These are phyloP conservation scores for Aplidium turbinatum DNA, from an alignment of 23 tunicate genomes.

Conservation along the genomic window DNA sequence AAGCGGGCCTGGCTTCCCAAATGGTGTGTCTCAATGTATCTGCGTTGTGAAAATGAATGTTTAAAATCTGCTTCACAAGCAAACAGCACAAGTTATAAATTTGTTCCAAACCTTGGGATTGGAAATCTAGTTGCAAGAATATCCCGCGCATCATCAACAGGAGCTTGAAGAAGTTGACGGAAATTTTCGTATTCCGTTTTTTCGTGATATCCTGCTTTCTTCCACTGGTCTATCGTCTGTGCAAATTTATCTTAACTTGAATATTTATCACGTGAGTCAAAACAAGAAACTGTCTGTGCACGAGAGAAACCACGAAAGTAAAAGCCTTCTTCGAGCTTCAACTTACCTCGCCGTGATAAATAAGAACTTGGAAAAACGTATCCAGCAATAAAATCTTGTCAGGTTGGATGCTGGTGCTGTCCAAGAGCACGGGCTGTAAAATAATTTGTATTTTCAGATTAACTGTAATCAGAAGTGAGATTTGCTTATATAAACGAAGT, in stretches of 20 bases:
- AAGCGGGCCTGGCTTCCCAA: slow-evolving; percentile 96
- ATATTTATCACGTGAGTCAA: too few species aligned
- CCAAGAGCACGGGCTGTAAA: slow-evolving; percentile 90
- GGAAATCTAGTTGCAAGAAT: slow-evolving; percentile 96
- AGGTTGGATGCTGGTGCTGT: slow-evolving; percentile 89
- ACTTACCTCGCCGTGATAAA: slow-evolving; percentile 95
- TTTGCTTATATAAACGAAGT: too few species aligned
- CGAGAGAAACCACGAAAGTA: too few species aligned
- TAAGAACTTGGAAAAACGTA: slow-evolving; percentile 97
- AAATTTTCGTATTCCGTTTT: slow-evolving; percentile 92
- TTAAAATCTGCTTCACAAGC: too few species aligned
- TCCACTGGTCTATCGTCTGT: slow-evolving; percentile 96
- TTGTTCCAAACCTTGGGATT: slow-evolving; percentile 99
- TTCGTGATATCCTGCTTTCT: slow-evolving; percentile 93
- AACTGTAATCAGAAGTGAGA: too few species aligned
- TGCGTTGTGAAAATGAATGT: too few species aligned
- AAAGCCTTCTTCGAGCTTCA: neutral
- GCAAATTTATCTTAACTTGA: too few species aligned
- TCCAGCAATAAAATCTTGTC: slow-evolving; percentile 91
- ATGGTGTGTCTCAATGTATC: slow-evolving; percentile 97
- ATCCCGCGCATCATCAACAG: slow-evolving; percentile 95
- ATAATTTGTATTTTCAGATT: neutral
- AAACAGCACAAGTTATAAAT: too few species aligned
- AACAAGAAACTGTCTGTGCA: too few species aligned
- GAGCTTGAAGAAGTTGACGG: slow-evolving; percentile 90